Base-by-base conservation (phyloP, 2,797 vertebrate genomes). In the Psittacula echo region DNA sequence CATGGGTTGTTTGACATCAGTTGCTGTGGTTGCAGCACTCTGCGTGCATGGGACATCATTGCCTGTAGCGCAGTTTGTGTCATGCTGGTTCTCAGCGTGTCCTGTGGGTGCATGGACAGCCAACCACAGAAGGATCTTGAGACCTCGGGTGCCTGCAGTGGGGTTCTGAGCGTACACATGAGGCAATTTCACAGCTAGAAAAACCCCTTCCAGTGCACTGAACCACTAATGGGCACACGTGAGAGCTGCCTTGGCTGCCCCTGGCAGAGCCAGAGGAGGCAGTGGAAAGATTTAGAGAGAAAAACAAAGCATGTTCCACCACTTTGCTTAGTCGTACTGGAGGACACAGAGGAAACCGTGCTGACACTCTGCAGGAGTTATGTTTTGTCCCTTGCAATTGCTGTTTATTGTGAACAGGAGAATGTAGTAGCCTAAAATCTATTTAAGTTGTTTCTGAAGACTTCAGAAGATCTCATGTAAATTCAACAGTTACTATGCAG, bases 401-500 rank as follows among this genome's bases (percentile, higher is more conserved):
- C 64, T 30, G 17, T 60, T 74, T 73, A n/a, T 53, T 53, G 34
- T 45, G 50, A 82, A 39, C 48, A 74, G 58, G 58, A 41, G 42
- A 75, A 41, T 27, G 42, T 34, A 32, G 76, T 32, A n/a, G 80
- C 65, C 93, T 22, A 51, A 72, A 86, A 95, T 80, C 12, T 18
- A 37, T 58, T 70, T 21, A 47, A 45, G 75, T 91, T 93, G 58
- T 66, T 91, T 82, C 74, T 64, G n/a, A 70, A 70, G 78, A 41
- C 62, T 94, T 76, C 30, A 74, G 75, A 80, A 50, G 39, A 27
- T 53, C 72, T 95, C 83, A 51, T 95, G 92, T 74, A 96, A 96
- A 97, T 97, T 96, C 92, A 89, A 95, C 87, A 84, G 80, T 71
- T 68, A 29, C 77, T 68, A 8, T 74, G 45, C 66, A 93, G 94